Percentiles rank a stretch among this genome's conserved stretches.
Conservation (phyloP, 92 coral and sea anemone species). For the Parazoanthus darwini region DNA sequence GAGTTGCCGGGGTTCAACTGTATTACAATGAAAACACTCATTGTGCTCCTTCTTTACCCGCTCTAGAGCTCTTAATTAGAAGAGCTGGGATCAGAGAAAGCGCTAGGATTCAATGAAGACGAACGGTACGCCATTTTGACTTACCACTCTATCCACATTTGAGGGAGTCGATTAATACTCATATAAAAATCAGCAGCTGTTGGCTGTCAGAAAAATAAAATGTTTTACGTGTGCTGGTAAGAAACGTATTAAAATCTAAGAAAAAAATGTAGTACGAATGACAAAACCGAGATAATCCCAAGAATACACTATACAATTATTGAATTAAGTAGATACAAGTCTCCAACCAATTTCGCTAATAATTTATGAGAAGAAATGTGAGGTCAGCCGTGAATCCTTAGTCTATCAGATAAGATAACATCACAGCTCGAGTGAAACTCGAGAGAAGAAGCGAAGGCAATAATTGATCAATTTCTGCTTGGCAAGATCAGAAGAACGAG, state of each 20-base stretch:
- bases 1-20: background rate
- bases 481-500: background rate
- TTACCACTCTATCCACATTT: no score
- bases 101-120: no score
- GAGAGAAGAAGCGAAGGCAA: background rate
- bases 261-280: background rate
- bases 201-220: background rate
- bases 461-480: no score
- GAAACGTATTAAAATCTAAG: background rate
- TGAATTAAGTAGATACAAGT: background rate
- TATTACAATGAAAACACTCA: no score
- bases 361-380: conserved; percentile 34
- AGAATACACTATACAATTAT: background rate
- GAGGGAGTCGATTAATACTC: background rate
- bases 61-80: no score
- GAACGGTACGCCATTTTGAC: no score
- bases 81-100: no score
- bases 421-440: background rate
- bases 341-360: background rate
- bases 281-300: background rate
- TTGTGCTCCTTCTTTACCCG: no score
- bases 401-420: conserved; percentile 8
- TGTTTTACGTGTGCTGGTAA: background rate
- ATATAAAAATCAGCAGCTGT: background rate
- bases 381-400: conserved; percentile 35